Evolutionary conservation across 2,797 vertebrate genomes (phyloP), one percentile per base, ranked within the genome.

Genomic region (Spheniscus humboldti): DNA sequence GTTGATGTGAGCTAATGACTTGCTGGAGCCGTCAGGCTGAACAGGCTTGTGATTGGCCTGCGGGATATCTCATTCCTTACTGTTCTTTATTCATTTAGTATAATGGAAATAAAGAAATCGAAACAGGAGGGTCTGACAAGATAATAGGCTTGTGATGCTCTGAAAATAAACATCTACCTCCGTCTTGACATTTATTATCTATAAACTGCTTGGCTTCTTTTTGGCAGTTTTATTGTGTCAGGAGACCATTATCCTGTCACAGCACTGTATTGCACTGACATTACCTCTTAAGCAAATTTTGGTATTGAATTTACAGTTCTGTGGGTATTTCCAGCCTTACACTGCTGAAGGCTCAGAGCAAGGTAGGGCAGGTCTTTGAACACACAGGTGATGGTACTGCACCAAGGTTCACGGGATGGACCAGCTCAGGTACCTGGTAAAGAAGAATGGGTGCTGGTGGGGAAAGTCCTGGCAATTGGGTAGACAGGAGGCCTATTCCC

Each of bases 171-270:
- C 84, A 95, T 78, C 81, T 95, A 92, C 83, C 95, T 93, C 73
- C 0, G 1, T 55, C 57, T 91, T 97, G 96, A 95, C 86, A 95
- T 97, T 97, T 97, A 96, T 97, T 97, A 97, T 96, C 96, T 96
- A 91, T 97, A 96, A 97, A 96, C 96, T 89, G 50, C 91, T 87
- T 28, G 73, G 83, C 53, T 97, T 89, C 55, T 84, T 96, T 94
- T 81, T 96, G 97, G 94, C 96, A 97, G 96, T 97, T 97, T 92
- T 97, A 97, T 91, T 96, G 69, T 89, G 68, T 93, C 85, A 95
- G 89, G 86, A 95, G 92, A 96, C 95, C 95, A 97, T 97, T 97
- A 97, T 94, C 80, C 79, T 95, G 91, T 97, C 94, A 96, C 53
- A 83, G 62, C 28, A 48, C 88, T 90, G 47, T 66, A 83, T 82